Evolutionary conservation across 2,113 vertebrate genomes (phyloP), one percentile per base, ranked within the genome.

Genomic region (Psilopogon haemacephalus): DNA sequence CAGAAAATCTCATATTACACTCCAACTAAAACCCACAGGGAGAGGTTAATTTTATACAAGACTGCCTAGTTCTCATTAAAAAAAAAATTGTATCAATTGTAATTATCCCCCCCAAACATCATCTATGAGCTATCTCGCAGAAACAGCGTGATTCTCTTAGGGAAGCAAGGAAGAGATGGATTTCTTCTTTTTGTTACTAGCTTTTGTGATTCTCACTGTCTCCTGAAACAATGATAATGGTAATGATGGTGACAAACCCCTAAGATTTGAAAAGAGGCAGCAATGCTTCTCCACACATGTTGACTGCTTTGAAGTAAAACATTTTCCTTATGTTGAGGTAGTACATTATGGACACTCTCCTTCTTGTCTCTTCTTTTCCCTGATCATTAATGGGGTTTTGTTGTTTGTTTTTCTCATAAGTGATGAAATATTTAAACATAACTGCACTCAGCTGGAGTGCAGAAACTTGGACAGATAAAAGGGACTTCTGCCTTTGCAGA

Each of bases 201-300:
- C 56, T 93, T 67, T 82, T 50, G 37, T 89, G 67, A 86, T 77
- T 86, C 80, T 42, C 12, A 15, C 33, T 46, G 19, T 80, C 60
- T 91, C 26, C 63, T 71, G 52, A 69, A 87, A 77, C 79, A 68
- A 68, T 64, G 63, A 75, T 35, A 28, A 64, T 33, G 37, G 11
- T 60, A 46, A 88, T 70, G 19, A 14, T 50, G 55, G 17, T 60
- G 60, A 78, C 28, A 73, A 93, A 79, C 32, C 44, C 64, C 71
- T 73, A 70, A 54, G 21, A 38, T 95, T 83, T 95, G 89, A 92
- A 86, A 95, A 72, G 52, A 62, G 70, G 33, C 58, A 80, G 40
- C 14, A 68, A 28, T 60, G 38, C 40, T 67, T 76, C 79, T 88
- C 9, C 94, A 27, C 40, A 65, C 65, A 24, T 88, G 80, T 35